phyloP scores from a whole-genome alignment of 2,113 vertebrate genomes.

The Sarotherodon lohbergeri region DNA sequence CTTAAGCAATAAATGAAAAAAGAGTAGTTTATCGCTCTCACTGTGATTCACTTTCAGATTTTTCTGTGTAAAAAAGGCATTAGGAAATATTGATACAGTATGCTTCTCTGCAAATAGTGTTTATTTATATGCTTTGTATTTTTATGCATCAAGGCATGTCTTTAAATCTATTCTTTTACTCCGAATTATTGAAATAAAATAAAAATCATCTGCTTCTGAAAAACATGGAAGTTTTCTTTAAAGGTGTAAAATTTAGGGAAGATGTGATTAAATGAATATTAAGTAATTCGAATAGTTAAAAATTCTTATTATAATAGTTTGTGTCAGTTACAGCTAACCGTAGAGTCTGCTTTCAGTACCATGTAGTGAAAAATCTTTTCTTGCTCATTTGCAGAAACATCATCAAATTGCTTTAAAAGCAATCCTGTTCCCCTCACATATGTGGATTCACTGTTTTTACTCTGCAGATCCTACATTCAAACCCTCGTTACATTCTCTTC shows the following conservation, averaged over 20 bases:
- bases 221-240: background rate
- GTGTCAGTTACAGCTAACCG: background rate
- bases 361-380: background rate
- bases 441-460: conserved; percentile 6
- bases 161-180: background rate
- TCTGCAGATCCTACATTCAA: conserved; percentile 20
- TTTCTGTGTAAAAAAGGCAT: background rate
- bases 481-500: background rate
- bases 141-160: background rate
- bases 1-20: background rate
- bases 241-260: background rate
- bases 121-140: background rate
- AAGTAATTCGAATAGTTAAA: background rate
- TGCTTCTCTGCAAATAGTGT: background rate
- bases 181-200: background rate
- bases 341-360: background rate
- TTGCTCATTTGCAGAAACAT: background rate
- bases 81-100: background rate
- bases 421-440: conserved; percentile 42
- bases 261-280: background rate
- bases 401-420: background rate
- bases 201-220: background rate
- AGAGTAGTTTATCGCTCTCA: background rate
- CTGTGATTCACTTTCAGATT: background rate
- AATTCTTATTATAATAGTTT: background rate